Percentiles rank a stretch among this genome's conserved stretches.
These are phyloP conservation scores for Heterodera schachtii DNA, from an alignment of 1,140 invertebrate species.

Conservation along the genomic window DNA sequence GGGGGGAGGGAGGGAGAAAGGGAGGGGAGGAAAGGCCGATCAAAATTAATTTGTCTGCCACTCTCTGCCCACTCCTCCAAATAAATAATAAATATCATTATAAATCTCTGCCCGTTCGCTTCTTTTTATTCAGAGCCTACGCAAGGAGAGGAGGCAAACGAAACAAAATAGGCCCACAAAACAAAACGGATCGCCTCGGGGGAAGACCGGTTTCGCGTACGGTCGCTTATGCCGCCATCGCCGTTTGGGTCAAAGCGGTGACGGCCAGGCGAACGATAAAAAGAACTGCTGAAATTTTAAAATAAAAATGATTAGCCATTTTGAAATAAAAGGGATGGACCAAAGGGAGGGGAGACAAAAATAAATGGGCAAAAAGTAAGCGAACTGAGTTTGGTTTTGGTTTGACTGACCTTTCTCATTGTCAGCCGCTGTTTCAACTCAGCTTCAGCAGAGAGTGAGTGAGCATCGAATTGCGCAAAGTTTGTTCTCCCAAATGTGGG, in stretches of 20 bases:
- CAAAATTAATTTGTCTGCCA: background rate
- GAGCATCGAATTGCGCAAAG: slow-evolving; percentile 4
- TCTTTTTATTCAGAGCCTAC: background rate
- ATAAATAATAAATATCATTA: background rate
- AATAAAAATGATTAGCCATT: too few relatives aligned
- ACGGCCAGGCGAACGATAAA: background rate
- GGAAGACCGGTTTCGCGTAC: background rate
- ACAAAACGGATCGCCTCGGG: background rate
- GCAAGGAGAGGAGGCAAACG: background rate
- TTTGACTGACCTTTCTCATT: background rate
- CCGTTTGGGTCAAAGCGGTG: background rate
- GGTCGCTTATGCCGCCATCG: background rate
- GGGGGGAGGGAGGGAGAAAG: too few relatives aligned
- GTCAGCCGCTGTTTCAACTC: background rate
- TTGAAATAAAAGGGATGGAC: too few relatives aligned
- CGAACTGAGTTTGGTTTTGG: too few relatives aligned
- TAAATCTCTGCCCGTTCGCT: background rate
- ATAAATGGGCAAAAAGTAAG: too few relatives aligned
- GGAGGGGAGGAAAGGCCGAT: background rate
- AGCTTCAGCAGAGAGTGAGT: background rate
- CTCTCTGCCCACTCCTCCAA: background rate
- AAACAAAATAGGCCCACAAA: background rate
- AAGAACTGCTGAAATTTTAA: background rate
- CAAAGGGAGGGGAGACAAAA: too few relatives aligned
- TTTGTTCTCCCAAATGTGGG: slow-evolving; percentile 12